Percentiles rank a stretch among this genome's conserved stretches.
Conservation (phyloP, 2,797 vertebrate species). For the Rhinogobio ventralis region DNA sequence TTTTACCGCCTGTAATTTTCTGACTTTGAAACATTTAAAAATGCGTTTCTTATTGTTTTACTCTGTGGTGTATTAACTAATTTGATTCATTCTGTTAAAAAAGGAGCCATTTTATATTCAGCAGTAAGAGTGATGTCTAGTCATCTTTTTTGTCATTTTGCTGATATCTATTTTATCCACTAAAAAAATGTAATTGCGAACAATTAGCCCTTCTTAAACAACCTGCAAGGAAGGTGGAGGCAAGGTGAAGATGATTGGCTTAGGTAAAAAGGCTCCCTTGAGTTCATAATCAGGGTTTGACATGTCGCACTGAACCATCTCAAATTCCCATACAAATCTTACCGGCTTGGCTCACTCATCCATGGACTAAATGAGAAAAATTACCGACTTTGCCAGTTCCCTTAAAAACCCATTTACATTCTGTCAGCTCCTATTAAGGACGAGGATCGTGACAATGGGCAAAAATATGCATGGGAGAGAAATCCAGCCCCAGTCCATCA, state of each 20-base stretch:
- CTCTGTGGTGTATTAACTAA: neutral
- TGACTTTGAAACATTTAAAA: neutral
- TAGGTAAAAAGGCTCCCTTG: constrained; percentile 71
- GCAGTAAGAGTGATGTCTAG: constrained; percentile 1
- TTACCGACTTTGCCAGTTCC: constrained; percentile 83
- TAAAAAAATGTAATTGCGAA: constrained; percentile 30
- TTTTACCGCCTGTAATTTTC: neutral
- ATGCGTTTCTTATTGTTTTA: neutral
- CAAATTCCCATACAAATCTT: constrained; percentile 82
- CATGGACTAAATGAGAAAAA: constrained; percentile 88
- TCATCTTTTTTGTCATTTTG: constrained; percentile 17
- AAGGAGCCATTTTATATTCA: neutral
- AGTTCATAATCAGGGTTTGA: constrained; percentile 82
- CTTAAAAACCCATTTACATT: constrained; percentile 89
- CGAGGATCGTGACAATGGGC: constrained; percentile 71
- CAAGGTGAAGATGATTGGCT: constrained; percentile 29
- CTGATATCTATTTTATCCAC: constrained; percentile 38
- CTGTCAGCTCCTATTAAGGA: constrained; percentile 87
- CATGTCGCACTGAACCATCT: constrained; percentile 82
- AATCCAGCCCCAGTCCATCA: constrained; percentile 68
- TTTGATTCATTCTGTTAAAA: neutral
- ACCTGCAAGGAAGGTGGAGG: neutral
- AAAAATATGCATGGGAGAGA: constrained; percentile 74
- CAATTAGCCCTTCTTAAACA: constrained; percentile 32
- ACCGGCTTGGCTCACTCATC: constrained; percentile 83